A percentile compares a stretch with the other conserved stretches of the same genome.
These are phyloP conservation scores for Aphelenchoides besseyi DNA, from an alignment of 1,140 invertebrate species.

Conservation along the genomic window DNA sequence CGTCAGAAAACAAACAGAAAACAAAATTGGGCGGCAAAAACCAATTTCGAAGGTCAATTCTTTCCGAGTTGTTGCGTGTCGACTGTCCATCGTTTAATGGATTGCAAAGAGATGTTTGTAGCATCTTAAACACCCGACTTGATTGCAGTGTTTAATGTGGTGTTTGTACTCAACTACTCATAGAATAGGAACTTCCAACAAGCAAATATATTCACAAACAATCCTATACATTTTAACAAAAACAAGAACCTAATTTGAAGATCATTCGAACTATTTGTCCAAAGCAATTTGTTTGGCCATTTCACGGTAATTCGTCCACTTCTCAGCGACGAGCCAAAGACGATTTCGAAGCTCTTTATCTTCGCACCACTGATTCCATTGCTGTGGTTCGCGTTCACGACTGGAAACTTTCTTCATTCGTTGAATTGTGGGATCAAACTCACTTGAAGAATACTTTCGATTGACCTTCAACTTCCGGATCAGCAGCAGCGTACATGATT, in stretches of 20 bases:
- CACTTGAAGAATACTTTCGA: conserved; percentile 53
- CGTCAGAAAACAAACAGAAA: no score
- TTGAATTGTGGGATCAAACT: conserved; percentile 16
- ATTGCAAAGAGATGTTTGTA: no score
- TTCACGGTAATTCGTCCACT: conserved; percentile 44
- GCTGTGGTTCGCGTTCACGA: conserved; percentile 34
- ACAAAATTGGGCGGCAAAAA: no score
- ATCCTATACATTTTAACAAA: no score
- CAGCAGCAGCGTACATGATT: conserved; percentile 54
- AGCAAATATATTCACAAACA: no score
- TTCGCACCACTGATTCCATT: conserved; percentile 44
- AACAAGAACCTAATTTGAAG: conserved; percentile 7
- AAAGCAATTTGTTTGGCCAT: neutral
- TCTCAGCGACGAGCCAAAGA: conserved; percentile 51
- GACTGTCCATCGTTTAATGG: no score
- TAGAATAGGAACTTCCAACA: no score
- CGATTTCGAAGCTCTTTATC: conserved; percentile 37
- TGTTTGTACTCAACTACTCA: no score
- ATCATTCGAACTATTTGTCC: neutral
- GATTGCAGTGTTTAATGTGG: no score
- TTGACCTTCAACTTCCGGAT: conserved; percentile 38
- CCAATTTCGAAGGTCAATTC: no score
- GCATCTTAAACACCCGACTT: no score
- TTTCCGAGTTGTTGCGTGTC: no score
- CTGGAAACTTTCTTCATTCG: conserved; percentile 19